Conservation (phyloP, 2,888 invertebrate species). For the Lochmaea crataegi region DNA sequence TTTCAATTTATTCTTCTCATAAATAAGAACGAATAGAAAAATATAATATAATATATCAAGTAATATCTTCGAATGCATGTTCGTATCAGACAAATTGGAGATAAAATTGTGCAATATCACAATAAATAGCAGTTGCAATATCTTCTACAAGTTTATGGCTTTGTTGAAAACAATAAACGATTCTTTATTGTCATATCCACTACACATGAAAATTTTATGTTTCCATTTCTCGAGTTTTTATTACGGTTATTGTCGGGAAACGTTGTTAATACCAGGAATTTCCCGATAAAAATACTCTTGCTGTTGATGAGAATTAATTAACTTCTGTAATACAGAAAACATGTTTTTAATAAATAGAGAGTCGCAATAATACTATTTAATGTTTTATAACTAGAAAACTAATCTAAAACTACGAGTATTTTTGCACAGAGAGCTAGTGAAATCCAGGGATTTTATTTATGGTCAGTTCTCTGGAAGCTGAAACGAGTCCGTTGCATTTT, state of each 20-base stretch:
- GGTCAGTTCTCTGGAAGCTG: too few relatives aligned
- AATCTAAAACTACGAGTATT: too few relatives aligned
- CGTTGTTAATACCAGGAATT: not conserved
- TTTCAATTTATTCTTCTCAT: not conserved
- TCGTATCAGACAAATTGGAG: not conserved
- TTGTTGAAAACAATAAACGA: not conserved
- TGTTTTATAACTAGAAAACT: too few relatives aligned
- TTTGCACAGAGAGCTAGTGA: too few relatives aligned
- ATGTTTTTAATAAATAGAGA: not conserved
- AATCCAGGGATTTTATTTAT: too few relatives aligned
- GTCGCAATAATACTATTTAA: too few relatives aligned
- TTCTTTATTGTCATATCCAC: not conserved
- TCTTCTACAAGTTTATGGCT: not conserved
- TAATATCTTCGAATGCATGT: not conserved
- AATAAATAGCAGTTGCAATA: not conserved
- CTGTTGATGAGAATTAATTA: not conserved
- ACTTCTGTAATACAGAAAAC: not conserved
- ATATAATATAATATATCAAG: not conserved
- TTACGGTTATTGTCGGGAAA: not conserved
- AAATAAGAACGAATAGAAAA: not conserved
- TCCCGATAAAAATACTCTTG: not conserved
- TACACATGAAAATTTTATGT: not conserved
- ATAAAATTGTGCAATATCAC: not conserved
- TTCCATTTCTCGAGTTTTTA: not conserved
- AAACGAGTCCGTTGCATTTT: too few relatives aligned